Percentiles rank a stretch among this genome's conserved stretches.
Conservation (phyloP, 53 echinoderm and acorn worm genomes). For the Apostichopus leukothele region DNA sequence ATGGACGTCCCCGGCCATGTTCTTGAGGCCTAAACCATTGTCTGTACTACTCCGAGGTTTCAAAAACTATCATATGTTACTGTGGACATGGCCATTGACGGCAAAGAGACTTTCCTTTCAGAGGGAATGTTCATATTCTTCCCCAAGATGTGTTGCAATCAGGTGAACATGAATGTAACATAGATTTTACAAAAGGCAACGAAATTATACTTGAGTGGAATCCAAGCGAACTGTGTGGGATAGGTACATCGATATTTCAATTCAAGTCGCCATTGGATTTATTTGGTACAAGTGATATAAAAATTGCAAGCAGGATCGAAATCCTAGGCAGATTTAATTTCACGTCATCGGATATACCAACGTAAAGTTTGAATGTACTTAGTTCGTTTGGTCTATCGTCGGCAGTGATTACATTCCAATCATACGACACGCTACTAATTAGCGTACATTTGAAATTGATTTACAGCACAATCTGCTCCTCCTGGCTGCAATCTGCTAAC, state of each 20-base stretch:
- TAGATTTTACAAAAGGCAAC: conserved; percentile 18
- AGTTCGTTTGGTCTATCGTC: not conserved
- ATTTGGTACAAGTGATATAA: not conserved
- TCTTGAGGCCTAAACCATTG: conserved; percentile 40
- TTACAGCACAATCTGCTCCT: not conserved
- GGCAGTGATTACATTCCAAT: not conserved
- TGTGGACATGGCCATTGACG: conserved; percentile 55
- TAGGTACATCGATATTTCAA: not conserved
- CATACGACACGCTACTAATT: not conserved
- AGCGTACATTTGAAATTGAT: not conserved
- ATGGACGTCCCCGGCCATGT: conserved; percentile 41
- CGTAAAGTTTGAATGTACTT: not conserved
- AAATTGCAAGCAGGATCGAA: not conserved
- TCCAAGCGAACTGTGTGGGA: not conserved
- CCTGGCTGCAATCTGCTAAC: not conserved
- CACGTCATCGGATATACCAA: not conserved
- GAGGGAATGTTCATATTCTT: conserved; percentile 45
- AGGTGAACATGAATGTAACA: not conserved
- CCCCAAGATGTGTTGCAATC: conserved; percentile 16
- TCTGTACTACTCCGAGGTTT: conserved; percentile 58
- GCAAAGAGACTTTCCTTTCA: conserved; percentile 47
- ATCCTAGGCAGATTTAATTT: not conserved
- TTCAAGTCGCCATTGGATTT: not conserved
- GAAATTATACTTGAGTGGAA: conserved; percentile 36
- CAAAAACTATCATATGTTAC: conserved; percentile 41